phyloP scores from a whole-genome alignment of 2,797 vertebrate genomes.

The Acomys russatus region DNA sequence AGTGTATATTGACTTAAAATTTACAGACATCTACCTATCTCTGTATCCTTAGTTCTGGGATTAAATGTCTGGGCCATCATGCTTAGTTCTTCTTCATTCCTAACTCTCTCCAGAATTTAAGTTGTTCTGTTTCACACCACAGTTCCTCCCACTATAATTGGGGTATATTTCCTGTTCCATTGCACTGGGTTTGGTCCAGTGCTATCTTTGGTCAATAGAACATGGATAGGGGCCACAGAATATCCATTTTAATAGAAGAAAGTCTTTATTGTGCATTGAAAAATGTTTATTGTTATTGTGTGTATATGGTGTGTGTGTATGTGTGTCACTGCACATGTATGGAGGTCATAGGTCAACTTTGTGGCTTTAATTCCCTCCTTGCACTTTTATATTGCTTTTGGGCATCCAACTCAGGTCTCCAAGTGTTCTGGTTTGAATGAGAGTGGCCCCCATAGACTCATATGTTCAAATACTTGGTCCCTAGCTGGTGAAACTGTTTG shows the following conservation, averaged over 20 bases:
- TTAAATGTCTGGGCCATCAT: not conserved
- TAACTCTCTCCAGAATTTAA: not conserved
- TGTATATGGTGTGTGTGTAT: not conserved
- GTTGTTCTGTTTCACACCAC: not conserved
- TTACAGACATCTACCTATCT: not conserved
- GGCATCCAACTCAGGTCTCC: not conserved
- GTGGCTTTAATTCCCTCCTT: not conserved
- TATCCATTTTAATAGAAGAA: not conserved
- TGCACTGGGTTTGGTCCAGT: constrained; percentile 12
- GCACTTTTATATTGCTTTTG: not conserved
- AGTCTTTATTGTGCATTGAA: not conserved
- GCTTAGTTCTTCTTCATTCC: not conserved
- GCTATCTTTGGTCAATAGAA: constrained; percentile 16
- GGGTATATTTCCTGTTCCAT: not conserved
- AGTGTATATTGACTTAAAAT: not conserved
- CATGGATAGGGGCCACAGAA: not conserved
- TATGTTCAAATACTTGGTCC: not conserved
- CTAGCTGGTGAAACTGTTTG: not conserved
- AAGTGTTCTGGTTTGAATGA: not conserved
- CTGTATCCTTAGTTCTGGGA: not conserved
- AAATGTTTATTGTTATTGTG: not conserved
- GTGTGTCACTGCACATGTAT: not conserved
- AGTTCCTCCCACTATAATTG: not conserved
- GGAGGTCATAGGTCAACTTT: not conserved
- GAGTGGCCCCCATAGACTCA: too few species aligned